phyloP scores from a whole-genome alignment of 92 coral and sea anemone genomes.

The Epizoanthus ramosus region DNA sequence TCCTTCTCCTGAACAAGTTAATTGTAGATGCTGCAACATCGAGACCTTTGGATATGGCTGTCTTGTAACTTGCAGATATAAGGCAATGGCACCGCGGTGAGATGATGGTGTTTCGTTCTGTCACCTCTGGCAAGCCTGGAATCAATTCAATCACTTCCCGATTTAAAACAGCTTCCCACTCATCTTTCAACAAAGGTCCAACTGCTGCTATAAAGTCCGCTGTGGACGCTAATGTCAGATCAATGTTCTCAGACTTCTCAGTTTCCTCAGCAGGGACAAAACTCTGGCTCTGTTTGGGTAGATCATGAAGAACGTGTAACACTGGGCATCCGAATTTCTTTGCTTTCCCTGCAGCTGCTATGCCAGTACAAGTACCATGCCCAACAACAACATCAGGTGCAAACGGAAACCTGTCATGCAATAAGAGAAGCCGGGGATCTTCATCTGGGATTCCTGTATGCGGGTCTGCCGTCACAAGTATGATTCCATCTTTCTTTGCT shows the following conservation, averaged over 20 bases:
- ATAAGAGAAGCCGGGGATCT: slow-evolving; percentile 46
- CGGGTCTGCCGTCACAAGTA: slow-evolving; percentile 44
- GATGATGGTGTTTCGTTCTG: slow-evolving; percentile 47
- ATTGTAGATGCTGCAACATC: slow-evolving; percentile 11
- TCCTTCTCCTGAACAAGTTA: background rate
- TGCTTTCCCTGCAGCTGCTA: slow-evolving; percentile 53
- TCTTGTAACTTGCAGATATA: background rate
- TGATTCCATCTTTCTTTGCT: slow-evolving; percentile 56
- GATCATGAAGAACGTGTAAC: slow-evolving; percentile 61
- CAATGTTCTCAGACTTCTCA: background rate
- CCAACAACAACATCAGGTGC: slow-evolving; percentile 63
- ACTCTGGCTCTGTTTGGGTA: slow-evolving; percentile 38
- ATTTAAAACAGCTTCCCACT: slow-evolving; percentile 63
- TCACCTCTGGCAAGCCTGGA: slow-evolving; percentile 67
- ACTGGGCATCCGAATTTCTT: slow-evolving; percentile 42
- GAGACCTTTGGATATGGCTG: background rate
- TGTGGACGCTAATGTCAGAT: background rate
- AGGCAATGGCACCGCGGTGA: slow-evolving; percentile 61
- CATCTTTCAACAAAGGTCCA: slow-evolving; percentile 62
- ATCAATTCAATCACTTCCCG: slow-evolving; percentile 57
- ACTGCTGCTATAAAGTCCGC: slow-evolving; percentile 30
- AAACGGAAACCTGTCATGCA: slow-evolving; percentile 58
- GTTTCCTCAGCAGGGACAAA: background rate
- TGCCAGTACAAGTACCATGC: slow-evolving; percentile 59
- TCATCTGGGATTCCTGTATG: slow-evolving; percentile 40